Percentiles rank a stretch among this genome's conserved stretches.
Evolutionary conservation across 1,140 invertebrate genomes (phyloP).

Genomic region (Psilanteris sp.): DNA sequence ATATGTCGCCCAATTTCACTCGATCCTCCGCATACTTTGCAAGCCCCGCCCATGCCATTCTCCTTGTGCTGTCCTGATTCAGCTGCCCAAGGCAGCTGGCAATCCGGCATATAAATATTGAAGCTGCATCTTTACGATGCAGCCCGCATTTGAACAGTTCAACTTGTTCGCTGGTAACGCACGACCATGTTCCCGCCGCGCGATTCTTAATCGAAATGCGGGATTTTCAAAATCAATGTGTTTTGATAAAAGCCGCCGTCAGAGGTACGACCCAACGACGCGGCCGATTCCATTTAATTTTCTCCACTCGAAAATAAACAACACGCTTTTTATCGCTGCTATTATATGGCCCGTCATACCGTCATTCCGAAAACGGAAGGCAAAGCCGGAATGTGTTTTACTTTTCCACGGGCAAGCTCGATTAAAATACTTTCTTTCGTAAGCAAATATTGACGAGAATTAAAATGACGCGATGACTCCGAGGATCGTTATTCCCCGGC

Average conservation of each 20-base stretch:
- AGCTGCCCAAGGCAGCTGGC: constrained; percentile 67
- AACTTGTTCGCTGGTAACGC: constrained; percentile 44
- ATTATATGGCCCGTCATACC: no score
- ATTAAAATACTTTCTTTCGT: no score
- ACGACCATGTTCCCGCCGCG: constrained; percentile 26
- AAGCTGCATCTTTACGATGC: constrained; percentile 70
- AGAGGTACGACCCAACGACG: constrained; percentile 8
- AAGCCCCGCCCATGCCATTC: constrained; percentile 63
- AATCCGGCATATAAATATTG: constrained; percentile 76
- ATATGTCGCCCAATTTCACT: constrained; percentile 73
- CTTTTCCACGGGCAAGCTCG: no score
- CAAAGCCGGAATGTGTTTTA: no score
- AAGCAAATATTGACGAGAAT: no score
- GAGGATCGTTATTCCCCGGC: no score
- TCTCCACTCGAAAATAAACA: constrained; percentile 28
- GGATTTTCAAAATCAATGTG: constrained; percentile 53
- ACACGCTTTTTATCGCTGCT: no score
- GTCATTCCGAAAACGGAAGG: no score
- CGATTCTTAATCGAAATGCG: constrained; percentile 50
- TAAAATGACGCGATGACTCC: no score
- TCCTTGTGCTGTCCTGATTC: constrained; percentile 47
- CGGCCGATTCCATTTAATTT: no score
- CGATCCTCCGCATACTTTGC: constrained; percentile 70
- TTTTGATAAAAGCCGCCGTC: constrained; percentile 45
- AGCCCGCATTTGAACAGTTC: constrained; percentile 62